Evolutionary conservation across 2,888 invertebrate genomes (phyloP).

Genomic region (Agrenia bidenticulata): DNA sequence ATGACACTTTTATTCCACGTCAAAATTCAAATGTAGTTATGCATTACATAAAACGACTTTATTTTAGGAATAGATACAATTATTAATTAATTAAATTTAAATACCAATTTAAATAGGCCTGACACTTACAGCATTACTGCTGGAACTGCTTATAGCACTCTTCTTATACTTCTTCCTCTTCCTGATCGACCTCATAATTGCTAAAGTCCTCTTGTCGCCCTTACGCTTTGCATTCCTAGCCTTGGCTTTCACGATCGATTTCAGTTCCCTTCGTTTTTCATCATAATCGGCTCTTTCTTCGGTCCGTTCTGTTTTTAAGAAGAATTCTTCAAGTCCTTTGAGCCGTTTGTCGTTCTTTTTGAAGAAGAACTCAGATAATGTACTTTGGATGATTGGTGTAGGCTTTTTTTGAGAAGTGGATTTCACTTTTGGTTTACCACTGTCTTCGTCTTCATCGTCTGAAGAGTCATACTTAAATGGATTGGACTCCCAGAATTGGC

Average conservation of each 20-base stretch:
- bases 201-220: conserved; percentile 44
- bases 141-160: conserved; percentile 21
- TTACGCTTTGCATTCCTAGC: conserved; percentile 48
- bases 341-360: conserved; percentile 40
- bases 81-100: no score
- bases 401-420: conserved; percentile 3
- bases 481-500: conserved; percentile 47
- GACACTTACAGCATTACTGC: conserved; percentile 25
- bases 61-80: no score
- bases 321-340: conserved; percentile 38
- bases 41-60: no score
- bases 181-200: conserved; percentile 40
- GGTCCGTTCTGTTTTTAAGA: conserved; percentile 35
- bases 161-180: conserved; percentile 34
- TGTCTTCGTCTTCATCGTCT: conserved; percentile 38
- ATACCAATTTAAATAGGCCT: neutral
- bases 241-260: conserved; percentile 45
- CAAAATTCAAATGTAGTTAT: no score
- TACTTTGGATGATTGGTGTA: conserved; percentile 8
- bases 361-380: conserved; percentile 42
- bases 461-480: conserved; percentile 52
- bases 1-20: no score
- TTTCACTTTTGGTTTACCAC: conserved; percentile 1
- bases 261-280: conserved; percentile 42
- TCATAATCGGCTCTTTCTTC: conserved; percentile 37